Evolutionary conservation across 2,797 vertebrate species (phyloP).

Genomic region (Pseudomugil gertrudae): DNA sequence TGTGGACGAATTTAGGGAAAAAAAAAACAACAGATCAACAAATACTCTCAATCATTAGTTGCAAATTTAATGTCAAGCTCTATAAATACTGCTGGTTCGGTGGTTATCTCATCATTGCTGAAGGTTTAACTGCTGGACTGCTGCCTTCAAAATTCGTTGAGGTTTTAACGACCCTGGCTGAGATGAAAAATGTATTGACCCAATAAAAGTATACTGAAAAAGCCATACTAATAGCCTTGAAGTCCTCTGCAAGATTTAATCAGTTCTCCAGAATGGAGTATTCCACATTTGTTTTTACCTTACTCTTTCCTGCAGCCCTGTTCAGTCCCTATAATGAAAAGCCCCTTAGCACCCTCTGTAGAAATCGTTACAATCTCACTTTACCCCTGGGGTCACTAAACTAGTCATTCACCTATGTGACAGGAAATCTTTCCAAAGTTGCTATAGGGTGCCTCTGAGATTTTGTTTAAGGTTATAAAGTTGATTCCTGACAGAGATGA

Average conservation of each 20-base stretch:
- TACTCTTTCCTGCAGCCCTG: conserved; percentile 40
- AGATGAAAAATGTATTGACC: conserved; percentile 48
- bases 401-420: conserved; percentile 84
- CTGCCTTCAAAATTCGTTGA: background rate
- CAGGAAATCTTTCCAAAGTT: conserved; percentile 83
- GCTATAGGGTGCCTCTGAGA: conserved; percentile 67
- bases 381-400: conserved; percentile 78
- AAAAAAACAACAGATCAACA: background rate
- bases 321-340: conserved; percentile 72
- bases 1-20: too few species aligned
- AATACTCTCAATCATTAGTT: conserved; percentile 1
- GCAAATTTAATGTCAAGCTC: conserved; percentile 7
- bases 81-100: background rate
- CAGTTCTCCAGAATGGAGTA: conserved; percentile 52
- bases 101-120: conserved; percentile 10
- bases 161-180: background rate
- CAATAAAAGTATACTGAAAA: conserved; percentile 40
- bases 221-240: conserved; percentile 51
- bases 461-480: conserved; percentile 77
- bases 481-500: conserved; percentile 66
- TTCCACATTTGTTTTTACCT: conserved; percentile 66
- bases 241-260: conserved; percentile 67
- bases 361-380: conserved; percentile 79
- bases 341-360: conserved; percentile 67
- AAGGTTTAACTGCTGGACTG: conserved; percentile 8